These are phyloP conservation scores for Drosophila guanche DNA, from an alignment of 1,140 invertebrate species.

Conservation along the genomic window DNA sequence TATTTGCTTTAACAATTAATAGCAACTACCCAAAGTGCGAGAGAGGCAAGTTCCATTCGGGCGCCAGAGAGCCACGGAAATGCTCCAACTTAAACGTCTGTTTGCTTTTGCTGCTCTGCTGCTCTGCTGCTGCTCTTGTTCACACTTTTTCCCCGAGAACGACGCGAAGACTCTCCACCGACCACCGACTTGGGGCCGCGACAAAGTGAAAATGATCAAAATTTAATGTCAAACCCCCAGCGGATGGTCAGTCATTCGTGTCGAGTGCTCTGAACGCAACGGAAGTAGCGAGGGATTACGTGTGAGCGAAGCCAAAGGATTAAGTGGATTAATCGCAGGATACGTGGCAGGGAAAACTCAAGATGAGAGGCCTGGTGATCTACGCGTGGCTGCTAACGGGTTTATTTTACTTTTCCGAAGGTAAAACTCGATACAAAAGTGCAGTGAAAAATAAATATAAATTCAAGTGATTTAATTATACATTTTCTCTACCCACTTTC, in stretches of 20 bases:
- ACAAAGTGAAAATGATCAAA: constrained; percentile 72
- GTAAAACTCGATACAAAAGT: constrained; percentile 34
- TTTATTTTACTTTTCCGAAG: constrained; percentile 78
- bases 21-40: constrained; percentile 38
- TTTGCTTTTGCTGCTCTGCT: background rate
- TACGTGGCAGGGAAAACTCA: constrained; percentile 1
- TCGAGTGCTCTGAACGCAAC: constrained; percentile 56
- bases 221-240: constrained; percentile 57
- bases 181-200: background rate
- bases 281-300: constrained; percentile 35
- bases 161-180: constrained; percentile 1
- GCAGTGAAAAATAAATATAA: constrained; percentile 1
- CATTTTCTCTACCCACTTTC: constrained; percentile 2
- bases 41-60: constrained; percentile 23
- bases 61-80: constrained; percentile 17
- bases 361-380: constrained; percentile 54
- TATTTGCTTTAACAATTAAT: constrained; percentile 66
- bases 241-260: constrained; percentile 71
- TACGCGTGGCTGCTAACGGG: constrained; percentile 54
- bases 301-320: constrained; percentile 17
- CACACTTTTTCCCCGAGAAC: constrained; percentile 58
- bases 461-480: constrained; percentile 1
- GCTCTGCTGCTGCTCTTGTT: constrained; percentile 35
- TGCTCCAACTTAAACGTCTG: constrained; percentile 11
- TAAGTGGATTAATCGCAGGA: constrained; percentile 23